A percentile compares a stretch with the other conserved stretches of the same genome.
These are phyloP conservation scores for Drosophila varians DNA, from an alignment of 1,140 invertebrate genomes.

Conservation along the genomic window DNA sequence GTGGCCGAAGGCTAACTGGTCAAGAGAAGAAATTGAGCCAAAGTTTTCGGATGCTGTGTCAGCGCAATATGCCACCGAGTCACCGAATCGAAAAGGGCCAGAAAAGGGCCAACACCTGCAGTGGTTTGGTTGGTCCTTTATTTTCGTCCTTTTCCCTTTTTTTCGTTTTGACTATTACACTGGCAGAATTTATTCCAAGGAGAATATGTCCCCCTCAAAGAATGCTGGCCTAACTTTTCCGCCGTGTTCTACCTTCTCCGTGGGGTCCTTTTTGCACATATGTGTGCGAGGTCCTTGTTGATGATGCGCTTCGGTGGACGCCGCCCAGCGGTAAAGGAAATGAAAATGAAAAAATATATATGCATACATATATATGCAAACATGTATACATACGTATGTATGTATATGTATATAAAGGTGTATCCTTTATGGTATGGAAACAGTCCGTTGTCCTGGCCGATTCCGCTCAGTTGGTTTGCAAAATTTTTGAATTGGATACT, in stretches of 20 bases:
- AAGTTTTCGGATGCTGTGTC: slow-evolving; percentile 39
- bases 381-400: slow-evolving; percentile 6
- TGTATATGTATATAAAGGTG: not conserved
- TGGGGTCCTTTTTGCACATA: slow-evolving; percentile 57
- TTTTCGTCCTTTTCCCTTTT: not conserved
- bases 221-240: not conserved
- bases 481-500: slow-evolving; percentile 81
- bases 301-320: slow-evolving; percentile 75
- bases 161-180: not conserved
- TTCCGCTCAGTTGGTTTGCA: slow-evolving; percentile 75
- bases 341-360: slow-evolving; percentile 73
- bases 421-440: slow-evolving; percentile 11
- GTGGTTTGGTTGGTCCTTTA: slow-evolving; percentile 1
- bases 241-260: not conserved
- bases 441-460: slow-evolving; percentile 47
- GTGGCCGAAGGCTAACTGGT: slow-evolving; percentile 37
- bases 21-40: slow-evolving; percentile 52
- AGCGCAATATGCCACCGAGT: slow-evolving; percentile 26
- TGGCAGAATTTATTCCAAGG: not conserved
- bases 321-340: slow-evolving; percentile 75
- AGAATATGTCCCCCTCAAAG: slow-evolving; percentile 29
- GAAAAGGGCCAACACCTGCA: not conserved
- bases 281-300: slow-evolving; percentile 47
- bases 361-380: slow-evolving; percentile 7
- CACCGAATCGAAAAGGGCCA: not conserved